Base-by-base conservation (phyloP, 2,888 invertebrate genomes). In the Ecliptopera silaceata region DNA sequence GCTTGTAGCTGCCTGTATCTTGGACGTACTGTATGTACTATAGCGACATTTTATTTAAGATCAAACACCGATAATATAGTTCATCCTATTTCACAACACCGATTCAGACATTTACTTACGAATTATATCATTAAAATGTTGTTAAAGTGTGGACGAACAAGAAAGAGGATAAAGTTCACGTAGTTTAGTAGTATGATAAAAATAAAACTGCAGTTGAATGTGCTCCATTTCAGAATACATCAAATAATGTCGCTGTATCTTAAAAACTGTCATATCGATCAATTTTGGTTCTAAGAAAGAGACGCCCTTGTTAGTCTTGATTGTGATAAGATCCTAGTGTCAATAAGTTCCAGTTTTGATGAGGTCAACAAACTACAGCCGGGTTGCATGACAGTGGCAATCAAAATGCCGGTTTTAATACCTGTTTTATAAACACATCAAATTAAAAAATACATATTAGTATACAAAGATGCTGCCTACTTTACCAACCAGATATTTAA, bases 91-190 rank as follows among this genome's bases (percentile, higher is more conserved):
- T 47, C 54, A 47, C 54, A 42, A 43, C 46, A 47, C 36, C 41
- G 20, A 43, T 42, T 42, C 54, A 42, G 36, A 42, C 54, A 54
- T 34, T 47, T 12, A 47, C 47, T 42, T 41, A 47, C 26, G 15
- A 18, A 20, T n/a, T 31, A 22, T 31, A 44, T n/a, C 43, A 13
- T n/a, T 5, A 8, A 36, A 42, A 15, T 22, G 10, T 12, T n/a
- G 15, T 48, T 17, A 12, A 15, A 8, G 17, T 42, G 34, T 43
- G 43, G 34, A 47, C 15, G 10, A 34, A 42, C 50, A 43, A 32
- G 42, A 50, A 43, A 42, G 20, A 48, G 48, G 22, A 47, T 12
- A 5, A 1, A 4, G 22, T 26, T 6, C 6, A 26, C 26, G 6
- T 26, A 6, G 10, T 8, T 26, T 26, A 8, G 8, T 26, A 8